Percentiles rank a stretch among this genome's conserved stretches.
These are phyloP conservation scores for Dascillus cervinus DNA, from an alignment of 2,888 invertebrate species.

Conservation along the genomic window DNA sequence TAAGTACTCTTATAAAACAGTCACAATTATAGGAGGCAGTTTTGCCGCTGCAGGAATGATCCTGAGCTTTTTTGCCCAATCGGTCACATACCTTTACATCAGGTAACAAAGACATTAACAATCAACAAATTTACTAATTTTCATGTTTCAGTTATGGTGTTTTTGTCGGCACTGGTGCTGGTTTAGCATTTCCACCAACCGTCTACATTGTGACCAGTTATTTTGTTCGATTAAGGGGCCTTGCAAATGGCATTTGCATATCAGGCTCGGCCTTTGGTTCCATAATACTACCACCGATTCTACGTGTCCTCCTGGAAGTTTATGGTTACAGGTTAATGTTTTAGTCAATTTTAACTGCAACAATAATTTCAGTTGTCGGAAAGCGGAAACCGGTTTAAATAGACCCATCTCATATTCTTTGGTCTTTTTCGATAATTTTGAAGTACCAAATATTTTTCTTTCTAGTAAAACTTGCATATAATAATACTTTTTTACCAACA, in stretches of 20 bases:
- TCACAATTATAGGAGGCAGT: conserved; percentile 74
- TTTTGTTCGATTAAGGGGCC: conserved; percentile 68
- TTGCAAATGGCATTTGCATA: conserved; percentile 83
- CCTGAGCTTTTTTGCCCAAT: conserved; percentile 70
- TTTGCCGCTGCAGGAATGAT: conserved; percentile 81
- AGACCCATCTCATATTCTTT: too few relatives aligned
- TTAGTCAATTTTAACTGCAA: too few relatives aligned
- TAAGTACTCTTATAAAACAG: conserved; percentile 75
- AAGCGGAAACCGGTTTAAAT: too few relatives aligned
- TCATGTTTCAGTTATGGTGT: conserved; percentile 62
- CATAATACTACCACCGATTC: conserved; percentile 73
- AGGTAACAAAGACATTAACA: conserved; percentile 49
- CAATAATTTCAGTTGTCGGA: too few relatives aligned
- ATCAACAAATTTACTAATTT: not conserved
- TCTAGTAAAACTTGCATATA: too few relatives aligned
- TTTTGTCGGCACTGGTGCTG: conserved; percentile 76
- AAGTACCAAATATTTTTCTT: too few relatives aligned
- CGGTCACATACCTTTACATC: conserved; percentile 70
- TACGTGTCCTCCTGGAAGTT: conserved; percentile 60
- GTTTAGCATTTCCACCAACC: conserved; percentile 79
- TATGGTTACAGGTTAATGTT: conserved; percentile 64
- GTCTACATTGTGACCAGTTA: conserved; percentile 86
- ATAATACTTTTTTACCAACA: too few relatives aligned
- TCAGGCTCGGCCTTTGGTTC: conserved; percentile 83
- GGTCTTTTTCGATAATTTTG: too few relatives aligned